phyloP scores from a whole-genome alignment of 2,797 vertebrate genomes.

The Lithobates pipiens region DNA sequence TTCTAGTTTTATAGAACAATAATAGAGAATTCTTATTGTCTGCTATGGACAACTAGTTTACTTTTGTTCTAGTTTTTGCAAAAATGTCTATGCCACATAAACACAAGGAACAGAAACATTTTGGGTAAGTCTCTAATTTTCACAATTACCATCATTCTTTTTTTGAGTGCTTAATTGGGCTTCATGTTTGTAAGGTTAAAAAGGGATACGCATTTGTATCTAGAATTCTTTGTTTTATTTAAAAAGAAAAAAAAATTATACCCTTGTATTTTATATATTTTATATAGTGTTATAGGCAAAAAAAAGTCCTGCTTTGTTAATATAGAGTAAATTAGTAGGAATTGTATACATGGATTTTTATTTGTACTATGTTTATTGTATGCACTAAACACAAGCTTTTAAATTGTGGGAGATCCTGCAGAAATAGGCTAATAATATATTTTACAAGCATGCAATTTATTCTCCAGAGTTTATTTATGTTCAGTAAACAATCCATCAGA shows the following conservation, averaged over 20 bases:
- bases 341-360: neutral
- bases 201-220: too few relatives aligned
- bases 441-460: neutral
- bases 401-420: neutral
- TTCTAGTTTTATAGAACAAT: too few relatives aligned
- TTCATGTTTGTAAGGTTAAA: too few relatives aligned
- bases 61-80: too few relatives aligned
- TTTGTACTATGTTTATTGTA: neutral
- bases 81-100: too few relatives aligned
- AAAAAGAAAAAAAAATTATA: neutral
- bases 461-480: neutral
- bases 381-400: neutral
- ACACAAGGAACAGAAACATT: too few relatives aligned
- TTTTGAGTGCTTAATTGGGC: too few relatives aligned
- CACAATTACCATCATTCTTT: too few relatives aligned
- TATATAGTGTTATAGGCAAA: neutral
- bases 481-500: neutral
- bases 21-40: too few relatives aligned
- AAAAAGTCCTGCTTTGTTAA: neutral
- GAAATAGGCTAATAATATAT: neutral
- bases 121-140: too few relatives aligned
- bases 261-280: neutral
- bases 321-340: neutral
- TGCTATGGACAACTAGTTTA: too few relatives aligned
- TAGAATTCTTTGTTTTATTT: too few relatives aligned